phyloP scores from a whole-genome alignment of 2,797 vertebrate species.

The Enteromius paludinosus region DNA sequence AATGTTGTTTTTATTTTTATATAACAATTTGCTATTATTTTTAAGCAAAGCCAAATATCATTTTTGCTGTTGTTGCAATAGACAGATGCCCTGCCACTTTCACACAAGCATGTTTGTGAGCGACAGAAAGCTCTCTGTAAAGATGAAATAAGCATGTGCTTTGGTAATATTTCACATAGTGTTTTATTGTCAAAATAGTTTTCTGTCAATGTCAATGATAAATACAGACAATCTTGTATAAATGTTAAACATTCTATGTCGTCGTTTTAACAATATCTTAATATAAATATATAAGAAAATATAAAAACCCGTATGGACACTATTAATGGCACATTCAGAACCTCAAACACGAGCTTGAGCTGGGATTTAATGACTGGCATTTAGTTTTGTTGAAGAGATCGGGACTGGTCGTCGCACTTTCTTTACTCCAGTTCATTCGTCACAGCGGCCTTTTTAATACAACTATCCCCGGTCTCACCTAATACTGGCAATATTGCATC shows the following conservation, averaged over 20 bases:
- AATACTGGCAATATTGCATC: not conserved
- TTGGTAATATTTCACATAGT: conserved; percentile 8
- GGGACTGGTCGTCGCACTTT: not conserved
- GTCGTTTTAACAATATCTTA: conserved; percentile 12
- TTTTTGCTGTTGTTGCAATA: not conserved
- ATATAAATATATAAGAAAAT: conserved; percentile 45
- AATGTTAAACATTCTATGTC: conserved; percentile 6
- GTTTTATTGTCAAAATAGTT: conserved; percentile 49
- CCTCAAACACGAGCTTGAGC: not conserved
- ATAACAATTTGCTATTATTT: not conserved
- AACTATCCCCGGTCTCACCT: not conserved
- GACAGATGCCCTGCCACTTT: not conserved
- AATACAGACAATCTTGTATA: conserved; percentile 26
- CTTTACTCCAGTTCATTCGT: not conserved
- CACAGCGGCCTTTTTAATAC: not conserved
- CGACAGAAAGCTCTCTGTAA: not conserved
- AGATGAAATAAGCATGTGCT: not conserved
- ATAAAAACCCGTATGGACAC: conserved; percentile 34
- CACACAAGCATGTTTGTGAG: not conserved
- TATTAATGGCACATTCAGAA: conserved; percentile 33
- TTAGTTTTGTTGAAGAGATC: not conserved
- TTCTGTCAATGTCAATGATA: conserved; percentile 15
- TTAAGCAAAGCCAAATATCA: not conserved
- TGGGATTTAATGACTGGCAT: not conserved
- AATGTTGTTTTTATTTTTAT: not conserved